Conservation (phyloP, 2,113 vertebrate species). For the Laticauda colubrina region DNA sequence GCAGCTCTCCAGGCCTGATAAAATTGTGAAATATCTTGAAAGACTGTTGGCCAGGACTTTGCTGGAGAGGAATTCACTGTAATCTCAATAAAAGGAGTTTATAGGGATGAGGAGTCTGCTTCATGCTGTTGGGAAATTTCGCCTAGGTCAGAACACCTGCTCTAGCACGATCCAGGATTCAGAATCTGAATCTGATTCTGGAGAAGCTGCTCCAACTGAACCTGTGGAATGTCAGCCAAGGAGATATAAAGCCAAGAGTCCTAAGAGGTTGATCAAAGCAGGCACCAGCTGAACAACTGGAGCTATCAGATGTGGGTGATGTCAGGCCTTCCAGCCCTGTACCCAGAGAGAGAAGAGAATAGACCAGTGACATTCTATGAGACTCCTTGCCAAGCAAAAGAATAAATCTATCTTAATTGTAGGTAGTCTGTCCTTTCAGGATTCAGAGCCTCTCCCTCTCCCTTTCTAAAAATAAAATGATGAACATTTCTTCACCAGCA, state of each 20-base stretch:
- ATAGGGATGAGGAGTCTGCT: no score
- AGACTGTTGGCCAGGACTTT: no score
- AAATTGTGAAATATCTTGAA: no score
- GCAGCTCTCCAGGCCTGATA: no score
- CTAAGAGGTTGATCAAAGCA: no score
- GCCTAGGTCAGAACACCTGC: no score
- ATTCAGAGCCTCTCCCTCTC: slow-evolving; percentile 4
- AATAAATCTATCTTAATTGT: neutral
- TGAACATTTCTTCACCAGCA: neutral
- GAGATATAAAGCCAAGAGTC: neutral
- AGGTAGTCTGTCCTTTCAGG: neutral
- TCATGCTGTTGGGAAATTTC: no score
- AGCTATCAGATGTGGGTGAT: no score
- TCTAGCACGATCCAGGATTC: neutral
- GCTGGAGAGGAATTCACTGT: no score
- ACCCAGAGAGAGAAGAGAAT: neutral
- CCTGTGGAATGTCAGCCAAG: no score
- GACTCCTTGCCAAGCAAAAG: neutral
- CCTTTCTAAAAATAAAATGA: neutral
- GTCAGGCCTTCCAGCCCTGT: no score
- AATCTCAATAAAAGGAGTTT: no score
- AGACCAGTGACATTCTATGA: neutral
- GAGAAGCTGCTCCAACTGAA: neutral
- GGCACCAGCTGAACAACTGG: neutral
- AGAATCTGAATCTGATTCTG: neutral